phyloP scores from a whole-genome alignment of 2,113 vertebrate species.

The Setophaga kirtlandii region DNA sequence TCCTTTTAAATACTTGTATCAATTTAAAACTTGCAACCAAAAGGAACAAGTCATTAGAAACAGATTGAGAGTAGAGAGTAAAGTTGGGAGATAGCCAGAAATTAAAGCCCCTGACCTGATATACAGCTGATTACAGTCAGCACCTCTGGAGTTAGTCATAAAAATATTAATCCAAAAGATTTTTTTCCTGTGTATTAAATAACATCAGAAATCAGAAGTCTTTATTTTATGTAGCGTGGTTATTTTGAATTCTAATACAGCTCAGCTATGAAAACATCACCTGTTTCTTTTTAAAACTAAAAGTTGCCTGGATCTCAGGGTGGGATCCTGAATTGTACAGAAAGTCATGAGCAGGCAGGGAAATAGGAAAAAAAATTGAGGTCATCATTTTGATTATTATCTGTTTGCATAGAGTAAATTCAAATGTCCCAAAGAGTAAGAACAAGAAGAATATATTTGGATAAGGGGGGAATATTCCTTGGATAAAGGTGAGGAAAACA shows the following conservation, averaged over 20 bases:
- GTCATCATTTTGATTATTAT: background rate
- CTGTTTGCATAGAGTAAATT: background rate
- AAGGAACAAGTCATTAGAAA: slow-evolving; percentile 25
- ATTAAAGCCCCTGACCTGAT: background rate
- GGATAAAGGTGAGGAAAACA: background rate
- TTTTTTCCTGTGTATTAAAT: slow-evolving; percentile 16
- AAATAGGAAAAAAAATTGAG: background rate
- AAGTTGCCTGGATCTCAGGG: background rate
- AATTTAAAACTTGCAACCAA: background rate
- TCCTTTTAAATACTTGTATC: background rate
- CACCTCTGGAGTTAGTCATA: background rate
- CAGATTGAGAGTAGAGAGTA: slow-evolving; percentile 5
- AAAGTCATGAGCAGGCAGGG: background rate
- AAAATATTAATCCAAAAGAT: slow-evolving; percentile 4
- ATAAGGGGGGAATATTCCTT: background rate
- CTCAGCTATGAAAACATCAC: slow-evolving; percentile 56
- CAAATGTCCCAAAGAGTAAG: background rate
- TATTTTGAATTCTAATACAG: slow-evolving; percentile 47
- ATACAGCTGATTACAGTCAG: slow-evolving; percentile 8
- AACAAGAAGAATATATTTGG: background rate
- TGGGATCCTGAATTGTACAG: background rate
- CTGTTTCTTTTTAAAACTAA: slow-evolving; percentile 27
- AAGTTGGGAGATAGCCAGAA: background rate
- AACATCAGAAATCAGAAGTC: slow-evolving; percentile 20
- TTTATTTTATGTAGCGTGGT: background rate